Conservation (phyloP, 1,140 invertebrate genomes). For the Leucophenga varia region DNA sequence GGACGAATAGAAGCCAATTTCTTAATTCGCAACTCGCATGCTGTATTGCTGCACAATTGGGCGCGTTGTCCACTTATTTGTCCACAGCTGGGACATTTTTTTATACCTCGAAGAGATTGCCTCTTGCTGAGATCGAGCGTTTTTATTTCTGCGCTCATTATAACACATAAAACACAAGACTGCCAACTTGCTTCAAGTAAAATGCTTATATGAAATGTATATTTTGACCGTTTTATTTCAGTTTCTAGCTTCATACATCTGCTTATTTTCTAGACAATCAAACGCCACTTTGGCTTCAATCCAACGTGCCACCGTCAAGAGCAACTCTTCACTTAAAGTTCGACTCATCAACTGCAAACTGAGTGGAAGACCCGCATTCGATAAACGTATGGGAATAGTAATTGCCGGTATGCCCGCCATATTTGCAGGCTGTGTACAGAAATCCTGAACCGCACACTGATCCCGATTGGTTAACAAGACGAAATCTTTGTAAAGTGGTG, state of each 20-base stretch:
- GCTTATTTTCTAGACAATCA: constrained; percentile 37
- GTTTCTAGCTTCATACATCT: constrained; percentile 12
- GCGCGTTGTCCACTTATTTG: constrained; percentile 40
- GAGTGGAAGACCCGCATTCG: constrained; percentile 77
- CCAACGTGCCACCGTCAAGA: constrained; percentile 82
- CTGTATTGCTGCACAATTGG: constrained; percentile 30
- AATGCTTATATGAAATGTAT: too few species aligned
- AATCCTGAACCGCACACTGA: constrained; percentile 88
- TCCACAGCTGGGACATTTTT: constrained; percentile 39
- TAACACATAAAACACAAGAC: too few species aligned
- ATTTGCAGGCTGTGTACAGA: constrained; percentile 92
- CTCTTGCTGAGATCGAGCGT: background rate
- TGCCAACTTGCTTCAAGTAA: too few species aligned
- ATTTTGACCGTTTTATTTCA: too few species aligned
- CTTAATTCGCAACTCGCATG: constrained; percentile 33
- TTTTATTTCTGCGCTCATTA: too few species aligned
- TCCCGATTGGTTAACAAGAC: constrained; percentile 76
- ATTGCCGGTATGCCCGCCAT: constrained; percentile 94
- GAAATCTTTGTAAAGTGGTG: constrained; percentile 81
- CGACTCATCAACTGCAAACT: constrained; percentile 92
- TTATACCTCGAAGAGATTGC: constrained; percentile 29
- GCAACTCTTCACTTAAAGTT: constrained; percentile 71
- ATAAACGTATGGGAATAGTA: constrained; percentile 81
- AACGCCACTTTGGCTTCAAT: constrained; percentile 78
- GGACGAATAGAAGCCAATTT: constrained; percentile 11